Percentiles rank a stretch among this genome's conserved stretches.
These are phyloP conservation scores for Exocentrus adspersus DNA, from an alignment of 2,888 invertebrate genomes.

Conservation along the genomic window DNA sequence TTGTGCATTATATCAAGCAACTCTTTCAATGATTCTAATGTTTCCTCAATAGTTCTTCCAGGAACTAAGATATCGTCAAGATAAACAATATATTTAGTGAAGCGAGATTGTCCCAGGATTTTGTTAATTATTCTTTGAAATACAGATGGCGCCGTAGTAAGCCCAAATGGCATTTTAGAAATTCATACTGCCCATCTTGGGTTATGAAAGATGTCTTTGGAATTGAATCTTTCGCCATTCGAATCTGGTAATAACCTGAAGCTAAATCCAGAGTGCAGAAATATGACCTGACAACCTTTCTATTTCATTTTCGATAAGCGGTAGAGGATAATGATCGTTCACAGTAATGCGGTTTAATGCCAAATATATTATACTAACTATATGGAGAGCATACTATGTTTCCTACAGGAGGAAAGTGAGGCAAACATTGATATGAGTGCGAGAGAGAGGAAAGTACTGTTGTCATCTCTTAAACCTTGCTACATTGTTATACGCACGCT, in stretches of 20 bases:
- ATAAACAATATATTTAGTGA: slow-evolving; percentile 24
- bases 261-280: slow-evolving; percentile 46
- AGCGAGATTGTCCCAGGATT: slow-evolving; percentile 20
- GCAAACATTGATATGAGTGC: too few relatives aligned
- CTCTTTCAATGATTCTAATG: slow-evolving; percentile 21
- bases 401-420: too few relatives aligned
- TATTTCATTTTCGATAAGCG: slow-evolving; percentile 51
- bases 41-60: slow-evolving; percentile 18
- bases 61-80: slow-evolving; percentile 36
- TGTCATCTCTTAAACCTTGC: too few relatives aligned
- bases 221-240: slow-evolving; percentile 44
- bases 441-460: too few relatives aligned
- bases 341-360: slow-evolving; percentile 38
- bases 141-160: slow-evolving; percentile 51
- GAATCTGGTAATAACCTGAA: slow-evolving; percentile 53
- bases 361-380: too few relatives aligned
- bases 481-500: too few relatives aligned
- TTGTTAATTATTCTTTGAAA: slow-evolving; percentile 52
- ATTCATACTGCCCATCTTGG: slow-evolving; percentile 53
- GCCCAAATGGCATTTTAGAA: slow-evolving; percentile 51
- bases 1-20: slow-evolving; percentile 18
- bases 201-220: slow-evolving; percentile 43
- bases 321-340: slow-evolving; percentile 51
- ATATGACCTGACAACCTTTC: slow-evolving; percentile 43
- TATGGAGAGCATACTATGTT: too few relatives aligned